These are phyloP conservation scores for Capromys pilorides DNA, from an alignment of 2,797 vertebrate genomes.

Conservation along the genomic window DNA sequence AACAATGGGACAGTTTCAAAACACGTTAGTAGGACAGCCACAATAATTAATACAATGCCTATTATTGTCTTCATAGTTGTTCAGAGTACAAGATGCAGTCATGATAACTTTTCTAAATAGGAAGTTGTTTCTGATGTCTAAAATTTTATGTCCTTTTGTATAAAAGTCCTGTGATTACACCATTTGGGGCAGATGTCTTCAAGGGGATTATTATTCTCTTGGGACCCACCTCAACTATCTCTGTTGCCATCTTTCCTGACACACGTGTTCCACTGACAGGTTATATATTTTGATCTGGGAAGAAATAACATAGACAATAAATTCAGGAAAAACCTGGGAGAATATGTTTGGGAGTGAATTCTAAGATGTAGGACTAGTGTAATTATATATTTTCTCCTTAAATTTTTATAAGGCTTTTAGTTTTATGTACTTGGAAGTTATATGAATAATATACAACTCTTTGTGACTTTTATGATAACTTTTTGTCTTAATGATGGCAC, in stretches of 20 bases:
- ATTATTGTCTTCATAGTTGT: too few relatives aligned
- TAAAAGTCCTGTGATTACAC: not conserved
- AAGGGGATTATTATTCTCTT: not conserved
- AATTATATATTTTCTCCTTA: not conserved
- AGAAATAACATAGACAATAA: not conserved
- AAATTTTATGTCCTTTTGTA: not conserved
- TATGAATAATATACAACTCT: not conserved
- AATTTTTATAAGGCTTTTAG: not conserved
- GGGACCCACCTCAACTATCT: not conserved
- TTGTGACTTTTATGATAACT: not conserved
- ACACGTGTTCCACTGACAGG: not conserved
- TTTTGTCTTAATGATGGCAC: slow-evolving; percentile 15
- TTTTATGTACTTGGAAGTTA: slow-evolving; percentile 31
- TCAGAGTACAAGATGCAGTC: too few relatives aligned
- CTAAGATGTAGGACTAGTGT: not conserved
- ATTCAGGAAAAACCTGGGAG: not conserved
- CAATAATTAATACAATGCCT: too few relatives aligned
- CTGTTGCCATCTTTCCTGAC: not conserved
- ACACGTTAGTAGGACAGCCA: too few relatives aligned
- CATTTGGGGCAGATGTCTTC: not conserved
- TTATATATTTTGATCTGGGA: not conserved
- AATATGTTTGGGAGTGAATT: not conserved
- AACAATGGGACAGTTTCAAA: too few relatives aligned
- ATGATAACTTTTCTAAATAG: too few relatives aligned
- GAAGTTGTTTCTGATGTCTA: not conserved